Evolutionary conservation across 1,140 invertebrate species (phyloP), one percentile per base, ranked within the genome.

Genomic region (Diorhabda elongata): DNA sequence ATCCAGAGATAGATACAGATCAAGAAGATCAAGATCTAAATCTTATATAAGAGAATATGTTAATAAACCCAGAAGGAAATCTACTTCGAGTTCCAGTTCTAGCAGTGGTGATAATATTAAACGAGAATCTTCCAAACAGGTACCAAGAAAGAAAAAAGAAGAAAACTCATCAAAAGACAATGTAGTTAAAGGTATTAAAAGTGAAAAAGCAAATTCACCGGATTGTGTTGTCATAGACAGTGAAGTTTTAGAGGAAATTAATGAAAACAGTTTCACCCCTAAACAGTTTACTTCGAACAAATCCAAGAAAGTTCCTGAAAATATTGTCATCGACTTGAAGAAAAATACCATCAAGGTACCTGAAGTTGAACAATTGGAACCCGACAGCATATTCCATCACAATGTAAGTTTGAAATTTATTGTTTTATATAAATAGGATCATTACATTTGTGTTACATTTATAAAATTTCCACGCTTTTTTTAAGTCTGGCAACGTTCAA

Each of bases 311-410:
- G 57, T 75, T n/a, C 71, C 73, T 11, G 76, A 79, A 11, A 79
- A 79, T 70, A 80, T 80, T 47, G 76, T 80, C 8, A 80, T 80
- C 57, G 79, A 80, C 73, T 71, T 80, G 59, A 75, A 78, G 64
- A 78, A 78, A 61, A 77, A 80, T 67, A 80, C 76, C n/a, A 80
- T 80, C 66, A 79, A 78, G 70, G 76, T 80, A 42, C 77, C 79
- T 6, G 75, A 79, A 70, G 71, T 80, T 61, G 76, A 79, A 71
- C 72, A 73, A 43, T 56, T 73, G 7, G 78, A 80, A 68, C 78
- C 77, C 9, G 77, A 78, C 64, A 78, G 75, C 68, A 78, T 80
- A 61, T 80, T 80, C 69, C 75, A 80, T 72, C 76, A 78, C 61
- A 78, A 72, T 73, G 79, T 80, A 74, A 75, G 76, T 74, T 26